phyloP scores from a whole-genome alignment of 2,888 invertebrate genomes.

The Erebia ligea region DNA sequence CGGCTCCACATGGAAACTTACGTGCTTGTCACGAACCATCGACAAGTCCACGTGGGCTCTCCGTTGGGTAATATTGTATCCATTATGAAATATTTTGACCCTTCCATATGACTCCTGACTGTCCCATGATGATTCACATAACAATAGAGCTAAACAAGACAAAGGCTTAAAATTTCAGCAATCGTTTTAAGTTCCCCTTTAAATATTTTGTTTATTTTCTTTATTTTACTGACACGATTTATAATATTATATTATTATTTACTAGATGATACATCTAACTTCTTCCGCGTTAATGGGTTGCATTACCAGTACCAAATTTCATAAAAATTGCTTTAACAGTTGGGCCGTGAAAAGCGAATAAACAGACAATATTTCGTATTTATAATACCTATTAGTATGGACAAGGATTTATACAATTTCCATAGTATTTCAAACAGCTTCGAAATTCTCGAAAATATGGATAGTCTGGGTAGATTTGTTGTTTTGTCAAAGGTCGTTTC shows the following conservation, averaged over 20 bases:
- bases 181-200: neutral
- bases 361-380: too few species aligned
- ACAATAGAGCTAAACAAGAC: slow-evolving; percentile 1
- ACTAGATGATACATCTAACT: too few species aligned
- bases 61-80: neutral
- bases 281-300: too few species aligned
- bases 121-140: slow-evolving; percentile 11
- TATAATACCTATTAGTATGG: too few species aligned
- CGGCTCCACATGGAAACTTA: neutral
- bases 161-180: neutral
- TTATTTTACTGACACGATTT: neutral
- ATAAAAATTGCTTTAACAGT: too few species aligned
- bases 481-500: slow-evolving; percentile 18
- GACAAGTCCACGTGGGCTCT: neutral
- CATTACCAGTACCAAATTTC: too few species aligned
- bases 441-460: neutral
- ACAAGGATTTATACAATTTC: neutral
- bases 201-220: neutral
- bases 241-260: too few species aligned
- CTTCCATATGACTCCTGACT: neutral
- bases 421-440: neutral
- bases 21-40: neutral
- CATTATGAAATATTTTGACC: neutral
- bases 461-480: slow-evolving; percentile 6
- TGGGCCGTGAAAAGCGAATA: too few species aligned